phyloP scores from a whole-genome alignment of 2,797 vertebrate species.

The Tenualosa thibaudeaui region DNA sequence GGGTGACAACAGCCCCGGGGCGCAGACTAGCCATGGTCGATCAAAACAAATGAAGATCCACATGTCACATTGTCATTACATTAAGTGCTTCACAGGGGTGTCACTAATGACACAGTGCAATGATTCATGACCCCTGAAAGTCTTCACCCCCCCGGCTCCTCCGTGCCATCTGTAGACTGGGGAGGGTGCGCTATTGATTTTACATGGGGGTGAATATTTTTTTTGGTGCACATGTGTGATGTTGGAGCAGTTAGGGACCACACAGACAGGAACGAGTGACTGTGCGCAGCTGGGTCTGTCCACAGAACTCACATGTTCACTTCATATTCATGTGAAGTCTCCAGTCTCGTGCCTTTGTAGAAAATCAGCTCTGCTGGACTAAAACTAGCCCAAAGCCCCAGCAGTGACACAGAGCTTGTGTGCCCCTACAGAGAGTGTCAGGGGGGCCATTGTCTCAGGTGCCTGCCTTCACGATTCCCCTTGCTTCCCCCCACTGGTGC shows the following conservation, averaged over 20 bases:
- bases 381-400: background rate
- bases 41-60: constrained; percentile 61
- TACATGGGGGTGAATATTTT: constrained; percentile 18
- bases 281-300: background rate
- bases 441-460: constrained; percentile 38
- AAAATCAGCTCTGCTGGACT: background rate
- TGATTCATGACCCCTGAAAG: constrained; percentile 20
- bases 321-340: background rate
- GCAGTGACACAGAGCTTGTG: background rate
- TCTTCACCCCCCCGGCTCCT: background rate
- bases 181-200: constrained; percentile 3
- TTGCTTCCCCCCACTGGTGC: constrained; percentile 72
- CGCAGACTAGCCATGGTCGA: constrained; percentile 65
- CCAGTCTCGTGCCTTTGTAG: background rate
- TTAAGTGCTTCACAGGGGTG: constrained; percentile 27
- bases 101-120: constrained; percentile 13
- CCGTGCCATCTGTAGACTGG: background rate
- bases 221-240: constrained; percentile 20
- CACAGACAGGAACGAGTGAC: background rate
- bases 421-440: background rate
- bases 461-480: constrained; percentile 64
- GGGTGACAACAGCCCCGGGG: constrained; percentile 60
- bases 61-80: constrained; percentile 48
- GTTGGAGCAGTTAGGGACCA: background rate
- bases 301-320: background rate